phyloP scores from a whole-genome alignment of 2,113 vertebrate species.

The Zapornia atra region DNA sequence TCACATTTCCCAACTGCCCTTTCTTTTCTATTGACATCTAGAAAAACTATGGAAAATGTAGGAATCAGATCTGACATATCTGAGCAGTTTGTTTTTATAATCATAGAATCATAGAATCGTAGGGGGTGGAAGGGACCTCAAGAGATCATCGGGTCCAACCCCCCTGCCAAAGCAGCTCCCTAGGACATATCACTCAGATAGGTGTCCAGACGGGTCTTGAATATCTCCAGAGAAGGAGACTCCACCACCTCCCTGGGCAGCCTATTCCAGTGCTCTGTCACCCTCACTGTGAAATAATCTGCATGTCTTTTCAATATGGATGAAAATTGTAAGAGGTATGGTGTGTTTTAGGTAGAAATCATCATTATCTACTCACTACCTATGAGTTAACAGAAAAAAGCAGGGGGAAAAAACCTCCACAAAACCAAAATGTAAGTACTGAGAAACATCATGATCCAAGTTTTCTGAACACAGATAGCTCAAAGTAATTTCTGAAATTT shows the following conservation, averaged over 20 bases:
- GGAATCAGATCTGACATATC: background rate
- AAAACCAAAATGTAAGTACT: background rate
- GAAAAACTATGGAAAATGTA: background rate
- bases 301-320: background rate
- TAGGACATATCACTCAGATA: too few relatives aligned
- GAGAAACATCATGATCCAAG: background rate
- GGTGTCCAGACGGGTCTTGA: too few relatives aligned
- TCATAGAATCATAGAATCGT: too few relatives aligned
- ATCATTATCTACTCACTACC: background rate
- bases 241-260: too few relatives aligned
- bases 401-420: accelerated
- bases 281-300: too few relatives aligned
- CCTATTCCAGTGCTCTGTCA: too few relatives aligned
- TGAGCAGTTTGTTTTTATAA: background rate
- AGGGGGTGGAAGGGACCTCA: too few relatives aligned
- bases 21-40: background rate
- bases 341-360: background rate
- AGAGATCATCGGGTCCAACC: too few relatives aligned
- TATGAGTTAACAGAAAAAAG: background rate
- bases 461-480: background rate
- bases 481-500: constrained; percentile 10
- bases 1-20: background rate
- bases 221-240: too few relatives aligned
- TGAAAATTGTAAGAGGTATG: background rate
- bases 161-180: too few relatives aligned